These are phyloP conservation scores for Stigmatopora nigra DNA, from an alignment of 2,113 vertebrate species.

Conservation along the genomic window DNA sequence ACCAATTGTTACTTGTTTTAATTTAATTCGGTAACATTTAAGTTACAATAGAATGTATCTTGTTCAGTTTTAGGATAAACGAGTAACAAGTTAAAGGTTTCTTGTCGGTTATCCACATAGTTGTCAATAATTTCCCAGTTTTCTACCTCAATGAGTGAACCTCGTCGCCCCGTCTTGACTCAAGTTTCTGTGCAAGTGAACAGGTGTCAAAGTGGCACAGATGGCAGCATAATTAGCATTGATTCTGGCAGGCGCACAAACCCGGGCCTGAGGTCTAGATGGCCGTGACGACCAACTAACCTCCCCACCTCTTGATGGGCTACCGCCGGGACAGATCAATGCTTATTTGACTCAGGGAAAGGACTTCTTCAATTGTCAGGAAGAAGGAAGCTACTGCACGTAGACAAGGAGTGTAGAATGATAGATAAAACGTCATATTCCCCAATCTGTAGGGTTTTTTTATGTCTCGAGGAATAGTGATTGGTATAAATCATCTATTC, in stretches of 20 bases:
- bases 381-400: constrained; percentile 24
- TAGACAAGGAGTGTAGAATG: constrained; percentile 1
- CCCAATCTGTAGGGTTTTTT: neutral
- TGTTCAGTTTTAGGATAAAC: neutral
- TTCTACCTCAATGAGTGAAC: constrained; percentile 23
- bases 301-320: constrained; percentile 71
- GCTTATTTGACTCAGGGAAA: constrained; percentile 64
- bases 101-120: constrained; percentile 3
- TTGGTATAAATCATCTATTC: too few species aligned
- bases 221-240: constrained; percentile 75
- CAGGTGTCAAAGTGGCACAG: constrained; percentile 71
- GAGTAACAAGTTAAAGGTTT: neutral
- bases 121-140: constrained; percentile 43
- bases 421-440: neutral
- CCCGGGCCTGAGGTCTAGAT: constrained; percentile 68
- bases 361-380: constrained; percentile 43
- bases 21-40: neutral
- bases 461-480: too few species aligned
- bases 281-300: constrained; percentile 72
- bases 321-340: constrained; percentile 68
- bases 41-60: neutral
- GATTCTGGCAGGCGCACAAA: constrained; percentile 64
- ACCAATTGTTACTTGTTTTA: too few species aligned
- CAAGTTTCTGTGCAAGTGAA: constrained; percentile 67
- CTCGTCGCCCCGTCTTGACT: constrained; percentile 52